Evolutionary conservation across 2,797 vertebrate species (phyloP).

Genomic region (Staurois parvus): DNA sequence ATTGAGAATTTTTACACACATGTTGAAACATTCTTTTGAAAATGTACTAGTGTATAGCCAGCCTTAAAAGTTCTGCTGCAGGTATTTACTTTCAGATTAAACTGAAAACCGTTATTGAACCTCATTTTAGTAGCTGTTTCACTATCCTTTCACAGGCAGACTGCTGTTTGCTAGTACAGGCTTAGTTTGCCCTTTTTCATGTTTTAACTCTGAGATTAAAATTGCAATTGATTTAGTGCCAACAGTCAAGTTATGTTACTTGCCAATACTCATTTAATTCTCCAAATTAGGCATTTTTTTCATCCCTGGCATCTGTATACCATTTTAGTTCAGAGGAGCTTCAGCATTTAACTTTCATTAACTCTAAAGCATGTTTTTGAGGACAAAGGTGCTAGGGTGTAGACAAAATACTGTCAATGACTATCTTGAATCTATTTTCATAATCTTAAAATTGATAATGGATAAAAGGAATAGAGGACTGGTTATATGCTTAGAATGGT

Average conservation of each 20-base stretch:
- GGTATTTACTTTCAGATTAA: too few species aligned
- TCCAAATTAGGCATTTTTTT: constrained; percentile 44
- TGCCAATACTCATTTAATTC: constrained; percentile 4
- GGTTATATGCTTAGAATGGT: too few species aligned
- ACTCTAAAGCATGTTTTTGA: neutral
- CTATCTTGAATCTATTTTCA: neutral
- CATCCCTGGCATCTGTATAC: constrained; percentile 8
- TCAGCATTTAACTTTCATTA: constrained; percentile 10
- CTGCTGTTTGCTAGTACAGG: neutral
- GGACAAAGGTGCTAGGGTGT: neutral
- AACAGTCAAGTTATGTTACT: constrained; percentile 12
- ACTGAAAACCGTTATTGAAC: too few species aligned
- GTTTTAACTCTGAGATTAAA: constrained; percentile 16
- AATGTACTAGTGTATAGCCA: too few species aligned
- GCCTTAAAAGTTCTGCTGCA: too few species aligned
- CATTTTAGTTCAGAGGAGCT: constrained; percentile 13
- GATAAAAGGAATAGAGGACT: too few species aligned
- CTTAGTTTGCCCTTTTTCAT: constrained; percentile 17
- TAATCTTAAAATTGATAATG: neutral
- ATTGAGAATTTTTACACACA: too few species aligned
- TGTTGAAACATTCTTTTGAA: too few species aligned
- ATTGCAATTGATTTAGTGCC: neutral
- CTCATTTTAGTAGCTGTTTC: too few species aligned
- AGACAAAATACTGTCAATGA: neutral
- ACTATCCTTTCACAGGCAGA: neutral